Conservation (phyloP, 2,797 vertebrate genomes). For the Serranus cabrilla region DNA sequence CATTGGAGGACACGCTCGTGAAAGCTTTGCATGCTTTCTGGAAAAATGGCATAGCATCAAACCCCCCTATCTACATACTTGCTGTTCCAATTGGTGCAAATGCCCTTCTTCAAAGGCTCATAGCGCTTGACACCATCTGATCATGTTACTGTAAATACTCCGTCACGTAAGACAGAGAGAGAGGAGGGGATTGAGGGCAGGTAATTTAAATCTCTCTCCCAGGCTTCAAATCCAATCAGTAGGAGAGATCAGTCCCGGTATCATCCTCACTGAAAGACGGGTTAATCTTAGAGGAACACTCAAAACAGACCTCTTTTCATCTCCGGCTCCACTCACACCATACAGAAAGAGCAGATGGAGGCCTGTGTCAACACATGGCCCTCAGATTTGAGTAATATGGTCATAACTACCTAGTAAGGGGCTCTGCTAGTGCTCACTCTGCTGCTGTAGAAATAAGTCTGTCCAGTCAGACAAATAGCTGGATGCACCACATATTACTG, state of each 20-base stretch:
- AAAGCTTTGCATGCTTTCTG: constrained; percentile 53
- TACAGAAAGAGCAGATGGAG: constrained; percentile 56
- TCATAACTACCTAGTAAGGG: constrained; percentile 23
- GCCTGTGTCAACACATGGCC: constrained; percentile 70
- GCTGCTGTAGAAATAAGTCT: constrained; percentile 21
- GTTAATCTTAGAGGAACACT: constrained; percentile 80
- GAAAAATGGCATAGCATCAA: constrained; percentile 53
- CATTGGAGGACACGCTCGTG: constrained; percentile 53
- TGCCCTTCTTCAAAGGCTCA: constrained; percentile 69
- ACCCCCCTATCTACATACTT: constrained; percentile 49
- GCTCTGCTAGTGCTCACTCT: neutral
- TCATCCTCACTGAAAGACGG: constrained; percentile 75
- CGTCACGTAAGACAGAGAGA: constrained; percentile 50
- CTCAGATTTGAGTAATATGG: constrained; percentile 37
- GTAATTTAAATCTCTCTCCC: constrained; percentile 79
- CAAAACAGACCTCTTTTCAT: constrained; percentile 77
- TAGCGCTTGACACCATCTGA: constrained; percentile 70
- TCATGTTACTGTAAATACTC: constrained; percentile 85
- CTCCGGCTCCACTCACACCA: constrained; percentile 50
- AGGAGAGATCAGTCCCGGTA: constrained; percentile 73
- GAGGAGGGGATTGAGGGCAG: constrained; percentile 60
- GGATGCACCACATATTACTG: constrained; percentile 8
- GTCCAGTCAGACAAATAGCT: constrained; percentile 5
- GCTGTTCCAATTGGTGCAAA: constrained; percentile 64
- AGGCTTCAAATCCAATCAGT: constrained; percentile 82